phyloP scores from a whole-genome alignment of 2,888 invertebrate species.

The Barypeithes pellucidus region DNA sequence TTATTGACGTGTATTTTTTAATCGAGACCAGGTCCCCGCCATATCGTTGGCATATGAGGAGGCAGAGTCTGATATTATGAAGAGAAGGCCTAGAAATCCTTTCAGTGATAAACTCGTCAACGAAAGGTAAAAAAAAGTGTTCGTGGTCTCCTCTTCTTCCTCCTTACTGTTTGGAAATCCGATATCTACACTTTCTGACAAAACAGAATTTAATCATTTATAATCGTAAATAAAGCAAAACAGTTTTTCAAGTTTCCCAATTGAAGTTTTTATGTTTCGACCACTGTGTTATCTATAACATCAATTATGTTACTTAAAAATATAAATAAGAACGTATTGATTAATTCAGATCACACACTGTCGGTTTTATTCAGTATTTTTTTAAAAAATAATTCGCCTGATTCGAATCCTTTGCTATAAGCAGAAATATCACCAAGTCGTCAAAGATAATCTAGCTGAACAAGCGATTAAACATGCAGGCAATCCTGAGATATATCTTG shows the following conservation, averaged over 20 bases:
- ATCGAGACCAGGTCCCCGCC: conserved; percentile 88
- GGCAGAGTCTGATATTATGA: conserved; percentile 99
- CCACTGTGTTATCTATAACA: too few species aligned
- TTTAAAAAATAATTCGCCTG: too few species aligned
- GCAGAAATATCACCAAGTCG: too few species aligned
- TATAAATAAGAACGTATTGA: too few species aligned
- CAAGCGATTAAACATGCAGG: too few species aligned
- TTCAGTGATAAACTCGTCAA: conserved; percentile 98
- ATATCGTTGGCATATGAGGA: conserved; percentile 99
- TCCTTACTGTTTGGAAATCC: conserved; percentile 24
- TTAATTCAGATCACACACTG: too few species aligned
- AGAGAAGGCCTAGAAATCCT: conserved; percentile 97
- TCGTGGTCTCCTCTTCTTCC: conserved; percentile 53
- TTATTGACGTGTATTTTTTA: conserved; percentile 70
- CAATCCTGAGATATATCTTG: too few species aligned
- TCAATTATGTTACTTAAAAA: too few species aligned
- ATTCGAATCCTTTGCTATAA: too few species aligned
- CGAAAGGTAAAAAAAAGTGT: conserved; percentile 81
- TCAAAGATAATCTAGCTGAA: too few species aligned
- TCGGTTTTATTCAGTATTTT: too few species aligned
- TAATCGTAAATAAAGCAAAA: background rate
- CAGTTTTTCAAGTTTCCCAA: background rate
- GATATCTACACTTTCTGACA: conserved; percentile 18
- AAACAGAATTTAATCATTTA: conserved; percentile 22
- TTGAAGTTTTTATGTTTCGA: too few species aligned